Evolutionary conservation across 2,797 vertebrate genomes (phyloP).

Genomic region (Chelmon rostratus): DNA sequence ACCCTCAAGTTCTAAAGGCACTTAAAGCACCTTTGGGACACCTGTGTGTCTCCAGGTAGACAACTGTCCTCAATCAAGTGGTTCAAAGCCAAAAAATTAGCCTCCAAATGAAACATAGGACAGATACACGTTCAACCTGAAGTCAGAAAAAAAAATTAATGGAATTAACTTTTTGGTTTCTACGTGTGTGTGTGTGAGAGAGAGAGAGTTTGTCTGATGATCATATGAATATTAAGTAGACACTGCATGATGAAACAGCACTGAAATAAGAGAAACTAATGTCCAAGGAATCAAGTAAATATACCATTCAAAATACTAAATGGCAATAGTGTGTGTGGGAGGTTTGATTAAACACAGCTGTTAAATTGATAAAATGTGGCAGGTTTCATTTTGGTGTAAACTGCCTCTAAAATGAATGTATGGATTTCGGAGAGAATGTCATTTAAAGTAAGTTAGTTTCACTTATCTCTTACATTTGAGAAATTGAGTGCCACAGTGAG

Average conservation of each 20-base stretch:
- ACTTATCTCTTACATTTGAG: not conserved
- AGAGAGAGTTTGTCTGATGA: constrained; percentile 36
- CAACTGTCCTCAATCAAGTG: not conserved
- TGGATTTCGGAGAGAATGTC: not conserved
- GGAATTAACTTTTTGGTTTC: not conserved
- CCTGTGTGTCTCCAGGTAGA: not conserved
- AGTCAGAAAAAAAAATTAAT: not conserved
- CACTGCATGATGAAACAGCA: constrained; percentile 66
- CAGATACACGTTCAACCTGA: not conserved
- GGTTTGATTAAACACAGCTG: constrained; percentile 10
- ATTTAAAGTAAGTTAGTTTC: not conserved
- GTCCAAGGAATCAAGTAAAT: constrained; percentile 47
- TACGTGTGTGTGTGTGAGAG: not conserved
- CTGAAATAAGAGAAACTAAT: constrained; percentile 63
- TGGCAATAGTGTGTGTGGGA: constrained; percentile 11
- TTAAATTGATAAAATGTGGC: not conserved
- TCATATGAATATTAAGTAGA: constrained; percentile 62
- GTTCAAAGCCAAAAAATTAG: not conserved
- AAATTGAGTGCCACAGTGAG: not conserved
- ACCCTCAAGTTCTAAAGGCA: not conserved
- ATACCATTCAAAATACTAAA: constrained; percentile 9
- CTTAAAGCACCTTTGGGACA: not conserved
- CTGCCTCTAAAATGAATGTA: not conserved
- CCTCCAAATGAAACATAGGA: not conserved
- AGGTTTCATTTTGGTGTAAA: not conserved